A percentile compares a stretch with the other conserved stretches of the same genome.
Evolutionary conservation across 2,797 vertebrate species (phyloP).

Genomic region (Enteromius treurensis): DNA sequence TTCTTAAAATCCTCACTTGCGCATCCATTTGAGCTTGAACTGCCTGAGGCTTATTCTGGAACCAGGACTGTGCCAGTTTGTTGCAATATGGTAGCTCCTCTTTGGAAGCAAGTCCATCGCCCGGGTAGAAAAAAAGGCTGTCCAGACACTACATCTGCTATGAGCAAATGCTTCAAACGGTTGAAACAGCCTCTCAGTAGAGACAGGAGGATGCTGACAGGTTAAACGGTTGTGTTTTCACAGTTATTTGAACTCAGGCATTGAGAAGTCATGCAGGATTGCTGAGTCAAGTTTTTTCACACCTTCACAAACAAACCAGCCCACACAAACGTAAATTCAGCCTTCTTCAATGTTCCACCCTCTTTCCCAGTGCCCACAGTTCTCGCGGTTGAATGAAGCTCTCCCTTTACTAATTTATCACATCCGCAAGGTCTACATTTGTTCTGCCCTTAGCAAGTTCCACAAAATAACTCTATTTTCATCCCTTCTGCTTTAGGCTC

Average conservation of each 20-base stretch:
- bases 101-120: conserved; percentile 20
- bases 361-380: not conserved
- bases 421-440: not conserved
- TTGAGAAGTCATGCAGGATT: conserved; percentile 26
- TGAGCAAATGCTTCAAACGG: conserved; percentile 21
- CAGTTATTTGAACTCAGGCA: conserved; percentile 27
- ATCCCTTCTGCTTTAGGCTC: conserved; percentile 5
- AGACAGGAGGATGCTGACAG: not conserved
- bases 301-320: conserved; percentile 29
- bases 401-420: conserved; percentile 37
- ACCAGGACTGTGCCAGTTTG: conserved; percentile 42
- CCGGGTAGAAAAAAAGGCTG: conserved; percentile 35
- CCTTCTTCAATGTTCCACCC: not conserved
- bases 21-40: conserved; percentile 22
- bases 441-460: conserved; percentile 4
- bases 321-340: not conserved
- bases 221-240: conserved; percentile 34
- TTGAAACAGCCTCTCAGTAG: conserved; percentile 19
- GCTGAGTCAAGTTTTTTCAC: conserved; percentile 45
- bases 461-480: conserved; percentile 22
- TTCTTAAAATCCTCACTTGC: conserved; percentile 10
- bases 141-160: conserved; percentile 37
- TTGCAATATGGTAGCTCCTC: conserved; percentile 12
- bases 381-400: not conserved
- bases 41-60: conserved; percentile 26